Evolutionary conservation across 2,888 invertebrate genomes (phyloP).

Genomic region (Volucella zonaria): DNA sequence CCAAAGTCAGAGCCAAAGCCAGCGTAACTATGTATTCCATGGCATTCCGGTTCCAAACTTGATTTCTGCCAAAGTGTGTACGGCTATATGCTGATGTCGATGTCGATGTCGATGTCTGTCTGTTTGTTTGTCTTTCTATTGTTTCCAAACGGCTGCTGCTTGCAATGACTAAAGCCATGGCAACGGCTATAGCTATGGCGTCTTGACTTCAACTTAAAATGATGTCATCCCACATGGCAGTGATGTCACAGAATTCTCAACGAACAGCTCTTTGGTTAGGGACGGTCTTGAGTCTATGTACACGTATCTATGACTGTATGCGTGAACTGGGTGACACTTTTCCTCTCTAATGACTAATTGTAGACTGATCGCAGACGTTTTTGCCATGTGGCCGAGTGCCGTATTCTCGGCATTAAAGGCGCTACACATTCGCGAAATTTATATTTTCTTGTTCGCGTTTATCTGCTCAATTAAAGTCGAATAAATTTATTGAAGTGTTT

Average conservation of each 20-base stretch:
- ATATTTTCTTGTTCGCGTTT: slow-evolving; percentile 45
- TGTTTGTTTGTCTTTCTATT: slow-evolving; percentile 69
- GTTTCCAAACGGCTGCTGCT: slow-evolving; percentile 40
- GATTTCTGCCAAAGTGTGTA: slow-evolving; percentile 34
- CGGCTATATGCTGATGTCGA: slow-evolving; percentile 2
- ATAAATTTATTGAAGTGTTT: slow-evolving; percentile 58
- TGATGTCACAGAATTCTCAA: slow-evolving; percentile 63
- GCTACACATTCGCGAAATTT: not conserved
- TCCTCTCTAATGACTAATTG: slow-evolving; percentile 50
- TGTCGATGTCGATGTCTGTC: slow-evolving; percentile 17
- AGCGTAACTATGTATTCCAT: slow-evolving; percentile 44
- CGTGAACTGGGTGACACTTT: slow-evolving; percentile 6
- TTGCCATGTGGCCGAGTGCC: slow-evolving; percentile 18
- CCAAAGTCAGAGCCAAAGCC: slow-evolving; percentile 32
- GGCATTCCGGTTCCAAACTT: slow-evolving; percentile 69
- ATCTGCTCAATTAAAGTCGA: slow-evolving; percentile 44
- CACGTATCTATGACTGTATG: not conserved
- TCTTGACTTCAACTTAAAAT: slow-evolving; percentile 22
- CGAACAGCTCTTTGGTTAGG: not conserved
- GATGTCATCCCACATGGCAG: slow-evolving; percentile 64
- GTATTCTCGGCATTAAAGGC: not conserved
- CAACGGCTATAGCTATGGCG: not conserved
- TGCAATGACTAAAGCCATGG: too few relatives aligned
- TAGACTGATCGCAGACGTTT: slow-evolving; percentile 65
- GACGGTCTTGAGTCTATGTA: not conserved